Evolutionary conservation across 2,797 vertebrate species (phyloP), one percentile per base, ranked within the genome.

Genomic region (Pelochelys cantorii): DNA sequence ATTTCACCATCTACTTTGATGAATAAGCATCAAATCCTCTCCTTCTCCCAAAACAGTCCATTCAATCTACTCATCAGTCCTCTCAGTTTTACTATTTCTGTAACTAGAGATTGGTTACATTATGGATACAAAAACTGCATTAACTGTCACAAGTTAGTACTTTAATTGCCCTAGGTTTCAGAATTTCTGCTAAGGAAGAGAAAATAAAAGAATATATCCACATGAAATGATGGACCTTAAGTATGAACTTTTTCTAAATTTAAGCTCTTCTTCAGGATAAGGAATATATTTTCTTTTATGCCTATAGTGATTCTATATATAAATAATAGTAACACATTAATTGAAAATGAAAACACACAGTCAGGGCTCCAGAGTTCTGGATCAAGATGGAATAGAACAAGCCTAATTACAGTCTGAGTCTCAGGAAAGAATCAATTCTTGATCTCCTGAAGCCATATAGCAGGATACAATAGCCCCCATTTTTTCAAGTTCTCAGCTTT

Each of bases 131-230:
- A 3, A 87, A 75, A 79, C 31, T 34, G 9, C 52, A 37, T 4
- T 15, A 75, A 17, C 2, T 29, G 4, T 23, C 75, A 75, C 53
- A 74, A 62, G 12, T 31, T 4, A 27, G 57, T 57, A 23, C 78
- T 18, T 9, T 75, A 7, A 84, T 86, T 90, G 74, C 37, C 37
- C 27, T 25, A 17, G 56, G 11, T 52, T 87, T 37, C 75, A 82
- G 23, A 83, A 88, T 90, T 88, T 74, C n/a, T 65, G 80, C 17
- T 85, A 88, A 92, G 12, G 79, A 92, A 81, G 11, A 82, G 79
- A 92, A 95, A 83, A 75, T 18, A 25, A 88, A 83, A 0, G 7
- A n/a, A 82, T 60, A 82, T 9, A 14, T 57, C 42, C 34, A 93
- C 4, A 48, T 0, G 48, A 27, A 86, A 29, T 27, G 7, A 52